Conservation (phyloP, 1,140 invertebrate genomes). For the Drosophila lini region DNA sequence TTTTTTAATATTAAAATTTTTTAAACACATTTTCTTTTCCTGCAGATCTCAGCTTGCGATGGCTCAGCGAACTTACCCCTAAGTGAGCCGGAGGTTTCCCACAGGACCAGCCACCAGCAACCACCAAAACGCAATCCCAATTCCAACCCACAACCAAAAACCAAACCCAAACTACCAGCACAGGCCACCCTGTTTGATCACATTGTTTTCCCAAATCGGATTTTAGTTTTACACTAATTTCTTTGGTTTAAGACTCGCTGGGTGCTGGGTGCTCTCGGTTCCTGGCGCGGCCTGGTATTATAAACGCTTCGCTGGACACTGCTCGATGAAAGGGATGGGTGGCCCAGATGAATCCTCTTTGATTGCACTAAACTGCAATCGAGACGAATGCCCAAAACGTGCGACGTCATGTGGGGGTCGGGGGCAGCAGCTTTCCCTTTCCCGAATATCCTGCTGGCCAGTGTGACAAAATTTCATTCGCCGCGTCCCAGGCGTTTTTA, state of each 20-base stretch:
- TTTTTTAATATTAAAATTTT: background rate
- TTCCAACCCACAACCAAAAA: constrained; percentile 23
- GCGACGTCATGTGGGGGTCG: constrained; percentile 60
- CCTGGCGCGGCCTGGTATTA: constrained; percentile 63
- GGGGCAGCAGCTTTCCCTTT: background rate
- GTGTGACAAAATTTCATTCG: constrained; percentile 75
- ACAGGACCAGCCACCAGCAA: constrained; percentile 58
- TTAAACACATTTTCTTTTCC: constrained; percentile 3
- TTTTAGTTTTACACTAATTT: constrained; percentile 85
- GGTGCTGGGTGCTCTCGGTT: constrained; percentile 12
- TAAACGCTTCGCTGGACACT: constrained; percentile 81
- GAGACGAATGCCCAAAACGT: constrained; percentile 81
- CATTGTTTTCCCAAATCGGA: constrained; percentile 84
- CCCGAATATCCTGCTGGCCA: constrained; percentile 36
- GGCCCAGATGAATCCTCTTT: constrained; percentile 77
- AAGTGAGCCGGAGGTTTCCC: constrained; percentile 67
- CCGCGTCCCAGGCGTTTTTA: constrained; percentile 46
- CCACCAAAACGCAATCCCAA: constrained; percentile 31
- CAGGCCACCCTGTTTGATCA: constrained; percentile 57
- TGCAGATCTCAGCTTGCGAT: constrained; percentile 31
- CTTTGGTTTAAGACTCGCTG: constrained; percentile 82
- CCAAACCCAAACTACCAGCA: constrained; percentile 14
- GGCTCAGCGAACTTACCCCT: constrained; percentile 59
- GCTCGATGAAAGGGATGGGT: constrained; percentile 33
- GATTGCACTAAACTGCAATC: constrained; percentile 83